Base-by-base conservation (phyloP, 2,797 vertebrate genomes). In the Phrynocephalus forsythii region DNA sequence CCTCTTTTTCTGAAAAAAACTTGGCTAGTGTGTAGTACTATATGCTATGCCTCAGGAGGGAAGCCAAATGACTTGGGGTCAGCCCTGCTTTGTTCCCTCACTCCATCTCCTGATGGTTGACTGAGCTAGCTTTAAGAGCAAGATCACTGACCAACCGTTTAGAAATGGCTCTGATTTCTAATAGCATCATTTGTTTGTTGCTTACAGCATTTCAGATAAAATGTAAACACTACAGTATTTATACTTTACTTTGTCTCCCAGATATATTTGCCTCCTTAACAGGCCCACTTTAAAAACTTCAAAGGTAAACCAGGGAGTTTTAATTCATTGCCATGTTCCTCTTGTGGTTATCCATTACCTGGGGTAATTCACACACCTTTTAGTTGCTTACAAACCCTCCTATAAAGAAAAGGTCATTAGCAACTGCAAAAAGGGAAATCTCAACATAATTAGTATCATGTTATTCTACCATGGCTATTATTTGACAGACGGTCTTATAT, bases 221-320 rank as follows among this genome's bases (percentile, higher is more conserved):
- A 69, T 0, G 0, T 0, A 75, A n/a, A 63, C 13, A 28, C 52
- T 56, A 56, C 52, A 56, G 13, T 56, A 56, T 9, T 56, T 56
- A 13, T 89, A 79, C 48, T 90, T 83, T 33, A 13, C 18, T 91
- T 22, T 50, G 60, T 77, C 84, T 88, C 90, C 86, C 88, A 56
- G 15, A n/a, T 89, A 79, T 88, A 13, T 77, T 68, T 28, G 9
- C 52, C 52, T 56, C 52, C 52, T 56, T 56, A 56, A 56, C 11
- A 56, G 52, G 13, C 13, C 13, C 52, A 56, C 52, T 13, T 56
- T 56, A 15, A 56, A 56, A 56, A 56, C 52, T 56, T 56, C 52
- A 7, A 56, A 56, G 52, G 10, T 56, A 8, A 13, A 56, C 52
- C 52, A 56, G 52, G 15, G 52, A 56, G 52, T 56, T 11, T 10